Evolutionary conservation across 1,140 invertebrate species (phyloP).

Genomic region (Drosophila tsacasi): DNA sequence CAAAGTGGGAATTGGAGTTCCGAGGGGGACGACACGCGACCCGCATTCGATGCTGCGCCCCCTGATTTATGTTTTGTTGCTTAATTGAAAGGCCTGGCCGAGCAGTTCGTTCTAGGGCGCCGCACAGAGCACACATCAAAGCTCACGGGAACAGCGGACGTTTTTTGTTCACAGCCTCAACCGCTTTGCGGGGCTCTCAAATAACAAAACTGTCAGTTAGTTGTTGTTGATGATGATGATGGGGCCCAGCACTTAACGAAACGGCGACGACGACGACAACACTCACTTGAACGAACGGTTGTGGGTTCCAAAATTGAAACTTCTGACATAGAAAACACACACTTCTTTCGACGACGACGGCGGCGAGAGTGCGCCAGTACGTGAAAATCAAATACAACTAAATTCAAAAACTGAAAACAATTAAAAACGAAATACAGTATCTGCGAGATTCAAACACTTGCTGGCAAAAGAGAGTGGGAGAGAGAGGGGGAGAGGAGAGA

Average conservation of each 20-base stretch:
- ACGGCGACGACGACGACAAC: slow-evolving; percentile 22
- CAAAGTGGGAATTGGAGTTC: neutral
- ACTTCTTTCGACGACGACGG: slow-evolving; percentile 25
- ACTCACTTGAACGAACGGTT: slow-evolving; percentile 43
- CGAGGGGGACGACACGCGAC: slow-evolving; percentile 36
- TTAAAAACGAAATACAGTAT: slow-evolving; percentile 79
- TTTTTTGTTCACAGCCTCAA: slow-evolving; percentile 6
- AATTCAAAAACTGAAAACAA: slow-evolving; percentile 80
- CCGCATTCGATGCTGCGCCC: slow-evolving; percentile 41
- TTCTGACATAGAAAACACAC: slow-evolving; percentile 40
- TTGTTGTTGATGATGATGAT: slow-evolving; percentile 19
- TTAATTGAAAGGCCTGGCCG: slow-evolving; percentile 67
- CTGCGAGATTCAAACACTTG: slow-evolving; percentile 70
- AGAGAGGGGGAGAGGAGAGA: slow-evolving; percentile 2
- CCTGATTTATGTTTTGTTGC: slow-evolving; percentile 47
- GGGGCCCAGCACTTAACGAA: slow-evolving; percentile 43
- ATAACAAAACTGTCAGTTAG: slow-evolving; percentile 45
- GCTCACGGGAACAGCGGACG: slow-evolving; percentile 8
- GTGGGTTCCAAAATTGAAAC: slow-evolving; percentile 33
- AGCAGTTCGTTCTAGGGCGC: slow-evolving; percentile 41
- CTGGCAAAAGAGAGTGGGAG: slow-evolving; percentile 11
- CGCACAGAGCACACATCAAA: slow-evolving; percentile 5
- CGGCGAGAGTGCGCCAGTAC: slow-evolving; percentile 66
- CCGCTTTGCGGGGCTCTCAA: slow-evolving; percentile 40
- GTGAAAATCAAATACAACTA: slow-evolving; percentile 80